Percentiles rank a stretch among this genome's conserved stretches.
Evolutionary conservation across 2,797 vertebrate species (phyloP).

Genomic region (Platalea minor): DNA sequence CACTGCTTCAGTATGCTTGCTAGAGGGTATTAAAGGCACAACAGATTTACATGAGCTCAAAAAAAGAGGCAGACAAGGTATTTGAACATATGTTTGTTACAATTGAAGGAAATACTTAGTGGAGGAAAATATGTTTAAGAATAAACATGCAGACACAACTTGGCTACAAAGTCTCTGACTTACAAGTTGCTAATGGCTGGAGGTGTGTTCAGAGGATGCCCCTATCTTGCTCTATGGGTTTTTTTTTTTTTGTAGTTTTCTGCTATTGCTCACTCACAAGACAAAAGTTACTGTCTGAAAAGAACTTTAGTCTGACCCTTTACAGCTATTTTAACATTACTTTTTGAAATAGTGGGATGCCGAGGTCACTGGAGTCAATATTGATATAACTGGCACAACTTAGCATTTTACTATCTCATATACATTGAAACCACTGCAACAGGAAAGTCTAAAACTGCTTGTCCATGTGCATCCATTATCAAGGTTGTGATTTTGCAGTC

Average conservation of each 20-base stretch:
- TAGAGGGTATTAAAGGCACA: background rate
- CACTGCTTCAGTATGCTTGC: background rate
- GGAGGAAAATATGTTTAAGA: background rate
- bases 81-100: background rate
- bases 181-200: background rate
- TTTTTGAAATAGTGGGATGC: background rate
- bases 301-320: background rate
- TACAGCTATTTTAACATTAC: background rate
- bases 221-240: fast-evolving
- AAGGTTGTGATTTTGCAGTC: background rate
- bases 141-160: background rate
- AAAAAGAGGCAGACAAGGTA: background rate
- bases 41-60: background rate
- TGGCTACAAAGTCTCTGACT: background rate
- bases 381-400: background rate
- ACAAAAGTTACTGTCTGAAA: background rate
- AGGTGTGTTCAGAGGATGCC: background rate
- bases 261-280: background rate
- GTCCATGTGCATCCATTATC: background rate
- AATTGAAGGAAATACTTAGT: background rate
- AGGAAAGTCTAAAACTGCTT: background rate
- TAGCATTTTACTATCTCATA: background rate
- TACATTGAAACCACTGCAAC: background rate
- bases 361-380: background rate
- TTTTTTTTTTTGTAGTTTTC: background rate